Percentiles rank a stretch among this genome's conserved stretches.
Evolutionary conservation across 2,888 invertebrate genomes (phyloP).

Genomic region (Metallyticus violacea): DNA sequence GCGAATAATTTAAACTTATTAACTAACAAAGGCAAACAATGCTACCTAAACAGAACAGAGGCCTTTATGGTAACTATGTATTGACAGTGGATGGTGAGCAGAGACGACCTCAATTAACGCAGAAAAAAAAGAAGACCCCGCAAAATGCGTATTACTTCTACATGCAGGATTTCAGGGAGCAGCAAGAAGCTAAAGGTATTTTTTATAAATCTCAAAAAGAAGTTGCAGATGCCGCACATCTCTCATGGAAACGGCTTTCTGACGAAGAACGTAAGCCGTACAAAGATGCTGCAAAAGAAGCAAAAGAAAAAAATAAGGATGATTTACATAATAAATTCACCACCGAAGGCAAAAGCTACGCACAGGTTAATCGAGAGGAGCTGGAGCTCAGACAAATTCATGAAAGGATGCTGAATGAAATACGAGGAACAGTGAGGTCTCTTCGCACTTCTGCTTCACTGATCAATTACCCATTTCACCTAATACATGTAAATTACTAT

Average conservation of each 20-base stretch:
- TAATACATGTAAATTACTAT: slow-evolving; percentile 22
- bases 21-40: no score
- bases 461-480: neutral
- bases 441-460: neutral
- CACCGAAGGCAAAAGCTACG: neutral
- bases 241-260: slow-evolving; percentile 23
- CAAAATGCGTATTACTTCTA: slow-evolving; percentile 26
- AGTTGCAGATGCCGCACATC: slow-evolving; percentile 17
- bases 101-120: neutral
- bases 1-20: no score
- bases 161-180: slow-evolving; percentile 19
- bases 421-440: neutral
- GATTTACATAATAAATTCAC: neutral
- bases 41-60: no score
- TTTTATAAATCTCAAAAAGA: slow-evolving; percentile 22
- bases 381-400: neutral
- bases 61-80: neutral
- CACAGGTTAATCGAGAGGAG: neutral
- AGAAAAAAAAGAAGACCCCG: slow-evolving; percentile 11
- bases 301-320: slow-evolving; percentile 7
- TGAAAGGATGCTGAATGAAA: neutral
- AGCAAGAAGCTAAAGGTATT: slow-evolving; percentile 19
- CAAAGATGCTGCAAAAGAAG: slow-evolving; percentile 22
- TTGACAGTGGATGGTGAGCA: neutral
- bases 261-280: slow-evolving; percentile 16